These are phyloP conservation scores for Cygnus buccinator DNA, from an alignment of 2,113 vertebrate species.

Conservation along the genomic window DNA sequence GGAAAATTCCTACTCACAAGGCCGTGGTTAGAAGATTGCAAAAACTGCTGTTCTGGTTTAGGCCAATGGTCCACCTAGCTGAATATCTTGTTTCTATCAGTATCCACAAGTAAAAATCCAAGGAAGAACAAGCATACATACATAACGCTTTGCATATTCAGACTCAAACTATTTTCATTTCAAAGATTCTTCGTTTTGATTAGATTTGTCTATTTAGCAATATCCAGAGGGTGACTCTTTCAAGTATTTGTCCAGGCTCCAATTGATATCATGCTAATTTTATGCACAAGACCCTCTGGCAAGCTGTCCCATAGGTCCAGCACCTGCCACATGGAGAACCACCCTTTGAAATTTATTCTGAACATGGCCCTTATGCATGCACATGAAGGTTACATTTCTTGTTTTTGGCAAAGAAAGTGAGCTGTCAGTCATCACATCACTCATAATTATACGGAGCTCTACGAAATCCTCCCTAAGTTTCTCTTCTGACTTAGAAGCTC, in stretches of 20 bases:
- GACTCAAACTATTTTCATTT: background rate
- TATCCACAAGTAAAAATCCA: background rate
- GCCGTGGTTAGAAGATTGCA: background rate
- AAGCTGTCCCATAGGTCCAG: background rate
- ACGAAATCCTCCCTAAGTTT: background rate
- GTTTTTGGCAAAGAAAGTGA: background rate
- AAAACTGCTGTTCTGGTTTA: background rate
- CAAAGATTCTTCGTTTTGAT: background rate
- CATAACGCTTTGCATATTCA: background rate
- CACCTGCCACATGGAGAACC: background rate
- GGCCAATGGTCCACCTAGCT: background rate
- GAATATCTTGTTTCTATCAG: background rate
- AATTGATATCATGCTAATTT: background rate
- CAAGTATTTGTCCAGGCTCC: background rate
- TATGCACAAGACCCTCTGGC: background rate
- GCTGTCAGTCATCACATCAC: background rate
- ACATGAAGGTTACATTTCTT: background rate
- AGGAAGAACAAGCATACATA: background rate
- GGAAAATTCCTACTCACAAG: background rate
- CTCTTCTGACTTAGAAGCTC: background rate
- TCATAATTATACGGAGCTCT: background rate
- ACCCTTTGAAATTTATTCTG: background rate
- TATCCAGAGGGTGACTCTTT: background rate
- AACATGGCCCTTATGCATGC: background rate
- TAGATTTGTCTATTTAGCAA: background rate